These are phyloP conservation scores for Typhlomys cinereus DNA, from an alignment of 2,113 vertebrate species.

Conservation along the genomic window DNA sequence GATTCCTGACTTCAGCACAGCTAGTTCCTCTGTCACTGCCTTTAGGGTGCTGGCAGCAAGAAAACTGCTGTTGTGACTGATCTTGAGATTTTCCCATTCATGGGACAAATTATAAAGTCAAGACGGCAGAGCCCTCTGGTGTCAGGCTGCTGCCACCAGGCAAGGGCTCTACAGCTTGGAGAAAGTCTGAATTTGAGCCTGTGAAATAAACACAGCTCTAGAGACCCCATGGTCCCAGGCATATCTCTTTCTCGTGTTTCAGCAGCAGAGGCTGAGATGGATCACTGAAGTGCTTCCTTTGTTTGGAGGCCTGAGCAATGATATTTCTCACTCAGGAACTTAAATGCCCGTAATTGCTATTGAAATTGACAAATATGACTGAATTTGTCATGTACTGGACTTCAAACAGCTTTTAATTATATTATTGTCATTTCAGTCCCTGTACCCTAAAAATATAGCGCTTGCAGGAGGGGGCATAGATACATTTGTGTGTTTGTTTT, in stretches of 20 bases:
- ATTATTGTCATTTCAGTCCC: background rate
- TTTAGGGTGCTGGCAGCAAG: no score
- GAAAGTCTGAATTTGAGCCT: background rate
- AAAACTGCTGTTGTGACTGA: background rate
- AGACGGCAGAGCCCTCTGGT: background rate
- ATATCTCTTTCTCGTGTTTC: background rate
- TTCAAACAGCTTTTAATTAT: background rate
- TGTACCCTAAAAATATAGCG: background rate
- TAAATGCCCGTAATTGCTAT: background rate
- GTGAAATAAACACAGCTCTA: background rate
- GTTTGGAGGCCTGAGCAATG: background rate
- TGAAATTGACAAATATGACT: background rate
- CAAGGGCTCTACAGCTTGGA: background rate
- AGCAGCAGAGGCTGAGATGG: background rate
- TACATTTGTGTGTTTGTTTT: background rate
- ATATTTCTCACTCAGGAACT: background rate
- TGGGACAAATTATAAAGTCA: background rate
- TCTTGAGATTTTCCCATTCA: background rate
- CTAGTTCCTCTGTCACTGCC: background rate
- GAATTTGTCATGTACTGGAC: background rate
- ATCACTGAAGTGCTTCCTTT: background rate
- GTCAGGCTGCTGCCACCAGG: background rate
- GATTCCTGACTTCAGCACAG: background rate
- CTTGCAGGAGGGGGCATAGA: fast-evolving
- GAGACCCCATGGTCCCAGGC: background rate